Conservation (phyloP, 2,797 vertebrate genomes). For the Bradypodion ventrale region DNA sequence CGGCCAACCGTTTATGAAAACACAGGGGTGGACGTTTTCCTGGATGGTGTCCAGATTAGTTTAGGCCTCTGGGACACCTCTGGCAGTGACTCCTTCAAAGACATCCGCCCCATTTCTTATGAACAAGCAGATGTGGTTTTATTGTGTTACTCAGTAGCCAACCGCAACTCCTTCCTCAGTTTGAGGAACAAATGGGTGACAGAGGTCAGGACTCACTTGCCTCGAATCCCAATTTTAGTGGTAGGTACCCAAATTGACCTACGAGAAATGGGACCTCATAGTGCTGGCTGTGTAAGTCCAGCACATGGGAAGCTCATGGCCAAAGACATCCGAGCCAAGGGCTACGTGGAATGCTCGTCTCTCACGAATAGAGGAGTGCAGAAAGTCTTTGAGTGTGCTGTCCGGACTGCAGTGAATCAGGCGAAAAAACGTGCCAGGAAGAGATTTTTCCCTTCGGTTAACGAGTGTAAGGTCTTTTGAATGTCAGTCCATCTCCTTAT, state of each 20-base stretch:
- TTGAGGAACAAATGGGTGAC: conserved; percentile 89
- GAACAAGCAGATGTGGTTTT: conserved; percentile 94
- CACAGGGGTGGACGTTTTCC: conserved; percentile 93
- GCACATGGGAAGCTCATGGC: conserved; percentile 86
- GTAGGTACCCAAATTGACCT: conserved; percentile 96
- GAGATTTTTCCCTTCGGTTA: conserved; percentile 82
- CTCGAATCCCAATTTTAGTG: conserved; percentile 87
- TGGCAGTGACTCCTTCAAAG: conserved; percentile 88
- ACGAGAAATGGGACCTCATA: conserved; percentile 83
- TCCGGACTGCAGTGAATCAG: conserved; percentile 88
- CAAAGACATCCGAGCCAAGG: conserved; percentile 88
- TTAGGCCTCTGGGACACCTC: conserved; percentile 97
- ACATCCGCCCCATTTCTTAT: conserved; percentile 93
- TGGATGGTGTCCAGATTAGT: conserved; percentile 93
- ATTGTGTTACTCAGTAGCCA: conserved; percentile 95
- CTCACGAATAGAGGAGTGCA: conserved; percentile 91
- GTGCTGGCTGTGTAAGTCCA: conserved; percentile 80
- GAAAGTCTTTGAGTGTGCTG: conserved; percentile 93
- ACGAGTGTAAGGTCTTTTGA: conserved; percentile 87
- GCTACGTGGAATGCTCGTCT: conserved; percentile 95
- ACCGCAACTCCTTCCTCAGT: conserved; percentile 86
- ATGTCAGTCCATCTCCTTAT: not conserved
- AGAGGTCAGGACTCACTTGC: conserved; percentile 87
- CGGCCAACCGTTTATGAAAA: conserved; percentile 96
- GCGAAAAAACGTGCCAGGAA: conserved; percentile 80